Evolutionary conservation across 2,888 invertebrate genomes (phyloP).

Genomic region (Calephelis perditalis): DNA sequence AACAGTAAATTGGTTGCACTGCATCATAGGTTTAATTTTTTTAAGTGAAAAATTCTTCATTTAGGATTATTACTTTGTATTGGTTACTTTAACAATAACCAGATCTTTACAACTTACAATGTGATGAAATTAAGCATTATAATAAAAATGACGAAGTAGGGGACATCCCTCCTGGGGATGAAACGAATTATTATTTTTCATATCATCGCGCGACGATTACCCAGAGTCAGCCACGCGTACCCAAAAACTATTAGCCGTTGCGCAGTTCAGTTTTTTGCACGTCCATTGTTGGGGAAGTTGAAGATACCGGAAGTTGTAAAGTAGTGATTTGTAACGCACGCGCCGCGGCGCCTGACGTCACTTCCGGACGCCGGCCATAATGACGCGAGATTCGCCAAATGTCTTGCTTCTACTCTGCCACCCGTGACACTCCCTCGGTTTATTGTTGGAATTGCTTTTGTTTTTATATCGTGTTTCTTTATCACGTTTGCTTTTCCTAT

Average conservation of each 20-base stretch:
- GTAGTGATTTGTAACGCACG: slow-evolving; percentile 79
- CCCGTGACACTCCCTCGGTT: slow-evolving; percentile 46
- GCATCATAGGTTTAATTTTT: no score
- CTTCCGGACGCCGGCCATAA: slow-evolving; percentile 66
- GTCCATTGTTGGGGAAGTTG: slow-evolving; percentile 55
- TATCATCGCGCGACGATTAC: slow-evolving; percentile 72
- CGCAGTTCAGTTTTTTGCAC: slow-evolving; percentile 50
- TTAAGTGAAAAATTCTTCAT: no score
- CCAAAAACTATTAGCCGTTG: slow-evolving; percentile 60
- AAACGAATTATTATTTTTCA: slow-evolving; percentile 73
- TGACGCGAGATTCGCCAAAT: slow-evolving; percentile 45
- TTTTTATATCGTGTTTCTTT: slow-evolving; percentile 66
- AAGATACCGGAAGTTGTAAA: slow-evolving; percentile 74
- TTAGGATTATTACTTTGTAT: no score
- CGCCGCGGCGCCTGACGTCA: slow-evolving; percentile 70
- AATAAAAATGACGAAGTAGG: slow-evolving; percentile 32
- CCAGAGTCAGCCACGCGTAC: slow-evolving; percentile 54
- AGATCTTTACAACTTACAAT: slow-evolving; percentile 9
- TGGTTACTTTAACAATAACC: no score
- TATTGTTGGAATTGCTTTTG: slow-evolving; percentile 54
- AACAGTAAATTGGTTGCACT: no score
- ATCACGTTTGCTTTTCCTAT: slow-evolving; percentile 43
- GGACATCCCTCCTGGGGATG: slow-evolving; percentile 37
- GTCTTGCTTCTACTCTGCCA: slow-evolving; percentile 26
- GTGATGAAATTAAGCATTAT: slow-evolving; percentile 25